Evolutionary conservation across 2,113 vertebrate species (phyloP).

Genomic region (Agapornis roseicollis): DNA sequence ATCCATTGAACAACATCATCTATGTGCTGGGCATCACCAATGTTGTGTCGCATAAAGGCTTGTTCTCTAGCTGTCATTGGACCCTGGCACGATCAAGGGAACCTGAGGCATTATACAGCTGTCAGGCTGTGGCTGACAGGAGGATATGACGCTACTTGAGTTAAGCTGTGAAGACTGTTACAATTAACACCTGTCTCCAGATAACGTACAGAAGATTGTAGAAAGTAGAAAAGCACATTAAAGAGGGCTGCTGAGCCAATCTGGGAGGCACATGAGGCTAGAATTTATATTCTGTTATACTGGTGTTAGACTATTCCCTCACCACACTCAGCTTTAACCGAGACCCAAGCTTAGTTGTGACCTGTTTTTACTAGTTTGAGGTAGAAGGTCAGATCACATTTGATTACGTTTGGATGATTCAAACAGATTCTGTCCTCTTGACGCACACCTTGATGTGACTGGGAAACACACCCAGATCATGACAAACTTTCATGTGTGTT

Average conservation of each 20-base stretch:
- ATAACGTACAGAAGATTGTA: background rate
- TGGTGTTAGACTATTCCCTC: background rate
- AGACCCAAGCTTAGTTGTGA: background rate
- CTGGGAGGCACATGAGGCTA: background rate
- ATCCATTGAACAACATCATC: background rate
- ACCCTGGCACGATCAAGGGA: rapidly evolving
- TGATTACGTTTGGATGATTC: background rate
- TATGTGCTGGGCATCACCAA: background rate
- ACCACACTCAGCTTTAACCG: background rate
- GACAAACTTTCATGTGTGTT: background rate
- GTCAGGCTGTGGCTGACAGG: background rate
- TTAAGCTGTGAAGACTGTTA: background rate
- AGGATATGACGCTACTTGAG: background rate
- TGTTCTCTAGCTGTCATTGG: background rate
- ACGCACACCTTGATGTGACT: background rate
- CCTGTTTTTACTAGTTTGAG: background rate
- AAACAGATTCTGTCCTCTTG: background rate
- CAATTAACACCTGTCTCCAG: background rate
- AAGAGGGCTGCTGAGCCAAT: background rate
- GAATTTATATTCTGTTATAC: background rate
- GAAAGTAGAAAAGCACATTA: background rate
- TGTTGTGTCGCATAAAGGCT: background rate
- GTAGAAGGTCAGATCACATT: background rate
- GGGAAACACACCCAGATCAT: background rate
- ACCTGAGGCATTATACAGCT: background rate